Evolutionary conservation across 2,888 invertebrate genomes (phyloP).

Genomic region (Drosophila leonis): DNA sequence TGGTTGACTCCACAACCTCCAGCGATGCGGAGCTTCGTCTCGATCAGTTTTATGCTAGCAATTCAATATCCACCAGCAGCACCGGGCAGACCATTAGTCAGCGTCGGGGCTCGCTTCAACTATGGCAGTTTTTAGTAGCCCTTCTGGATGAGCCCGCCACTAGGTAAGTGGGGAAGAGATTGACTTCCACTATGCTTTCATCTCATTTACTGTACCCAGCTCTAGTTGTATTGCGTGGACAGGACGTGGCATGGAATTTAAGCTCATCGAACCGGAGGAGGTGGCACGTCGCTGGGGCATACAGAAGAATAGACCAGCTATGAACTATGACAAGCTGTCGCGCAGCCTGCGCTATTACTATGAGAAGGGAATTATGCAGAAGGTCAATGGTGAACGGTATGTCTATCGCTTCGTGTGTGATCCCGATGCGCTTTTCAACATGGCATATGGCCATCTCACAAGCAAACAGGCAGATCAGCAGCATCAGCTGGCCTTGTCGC

Average conservation of each 20-base stretch:
- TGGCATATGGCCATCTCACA: conserved; percentile 88
- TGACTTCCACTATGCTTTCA: not conserved
- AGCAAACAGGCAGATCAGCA: conserved; percentile 66
- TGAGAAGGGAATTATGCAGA: conserved; percentile 99
- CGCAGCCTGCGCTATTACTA: conserved; percentile 98
- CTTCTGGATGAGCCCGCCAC: conserved; percentile 89
- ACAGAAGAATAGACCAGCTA: conserved; percentile 97
- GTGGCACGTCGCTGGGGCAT: conserved; percentile 98
- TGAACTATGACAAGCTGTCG: conserved; percentile 98
- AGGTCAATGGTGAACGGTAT: conserved; percentile 97
- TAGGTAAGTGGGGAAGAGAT: conserved; percentile 77
- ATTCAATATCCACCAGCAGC: conserved; percentile 80
- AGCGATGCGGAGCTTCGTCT: conserved; percentile 84
- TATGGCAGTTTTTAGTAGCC: conserved; percentile 98
- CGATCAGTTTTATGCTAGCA: conserved; percentile 82
- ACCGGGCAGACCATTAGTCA: conserved; percentile 85
- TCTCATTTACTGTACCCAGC: conserved; percentile 80
- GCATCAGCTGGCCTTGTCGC: conserved; percentile 66
- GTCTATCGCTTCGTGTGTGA: conserved; percentile 99
- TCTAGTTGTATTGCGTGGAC: conserved; percentile 97
- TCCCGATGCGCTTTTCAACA: conserved; percentile 94
- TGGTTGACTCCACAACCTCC: conserved; percentile 83
- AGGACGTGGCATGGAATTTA: conserved; percentile 97
- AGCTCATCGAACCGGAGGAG: conserved; percentile 98
- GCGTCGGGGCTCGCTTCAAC: conserved; percentile 93